Evolutionary conservation across 2,797 vertebrate genomes (phyloP), one percentile per base, ranked within the genome.

Genomic region (Micromesistius poutassou): DNA sequence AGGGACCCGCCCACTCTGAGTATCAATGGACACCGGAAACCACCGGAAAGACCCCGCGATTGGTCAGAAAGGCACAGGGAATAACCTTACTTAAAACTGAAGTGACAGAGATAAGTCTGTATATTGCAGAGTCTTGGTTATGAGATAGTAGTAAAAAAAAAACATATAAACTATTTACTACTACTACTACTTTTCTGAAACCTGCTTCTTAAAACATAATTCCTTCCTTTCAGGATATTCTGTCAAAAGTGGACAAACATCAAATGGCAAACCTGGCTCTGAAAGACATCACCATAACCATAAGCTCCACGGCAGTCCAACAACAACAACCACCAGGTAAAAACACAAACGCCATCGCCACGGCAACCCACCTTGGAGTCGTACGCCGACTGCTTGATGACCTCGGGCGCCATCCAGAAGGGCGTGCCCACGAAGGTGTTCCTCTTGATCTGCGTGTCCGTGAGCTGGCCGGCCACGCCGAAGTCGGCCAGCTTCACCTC

Each of bases 331-430:
- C 2, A 50, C 46, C 3, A 50, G 12, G 14, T 22, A 5, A 55
- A 55, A 55, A 22, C 19, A 22, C 16, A 55, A 19, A 55, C 46
- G 1, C 5, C 46, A 55, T 42, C 40, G 30, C 35, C 36, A 30
- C 73, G 30, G 72, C 25, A 73, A 1, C 88, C 89, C 79, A 97
- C 98, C 96, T 99, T 99, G 0, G 95, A 99, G 90, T 99, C 98
- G 1, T 99, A 99, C 0, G 97, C 97, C 0, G 98, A 99, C 89
- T 99, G 98, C 73, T 98, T 99, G 87, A 99, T 99, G 89, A 99
- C 98, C 91, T 99, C 98, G 0, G 98, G 98, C 0, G 98, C 98
- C 98, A 99, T 99, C 98, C 98, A 99, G 91, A 99, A 99, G 0
- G 97, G 98, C 28, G 97, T 99, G 70, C 98, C 98, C 22, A 99